These are phyloP conservation scores for Acrocera orbiculus DNA, from an alignment of 2,888 invertebrate genomes.

Conservation along the genomic window DNA sequence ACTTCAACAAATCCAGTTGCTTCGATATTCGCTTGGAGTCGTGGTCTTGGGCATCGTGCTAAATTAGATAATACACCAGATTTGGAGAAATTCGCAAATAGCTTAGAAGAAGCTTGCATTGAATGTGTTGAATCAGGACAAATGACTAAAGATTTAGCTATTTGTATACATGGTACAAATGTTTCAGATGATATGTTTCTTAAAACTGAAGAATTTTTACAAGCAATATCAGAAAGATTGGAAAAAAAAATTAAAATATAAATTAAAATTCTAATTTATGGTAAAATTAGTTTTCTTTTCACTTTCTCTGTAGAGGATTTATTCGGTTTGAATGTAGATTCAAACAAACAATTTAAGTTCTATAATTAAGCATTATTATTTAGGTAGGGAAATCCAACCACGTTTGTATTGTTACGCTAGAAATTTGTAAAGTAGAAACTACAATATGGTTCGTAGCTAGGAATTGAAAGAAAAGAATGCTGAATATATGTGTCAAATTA, in stretches of 20 bases:
- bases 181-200: constrained; percentile 69
- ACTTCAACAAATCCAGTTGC: constrained; percentile 86
- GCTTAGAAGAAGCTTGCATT: constrained; percentile 66
- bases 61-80: constrained; percentile 62
- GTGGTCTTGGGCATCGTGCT: constrained; percentile 67
- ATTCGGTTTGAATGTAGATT: too few relatives aligned
- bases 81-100: constrained; percentile 47
- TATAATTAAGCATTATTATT: too few relatives aligned
- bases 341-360: too few relatives aligned
- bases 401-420: too few relatives aligned
- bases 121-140: constrained; percentile 66
- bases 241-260: constrained; percentile 31
- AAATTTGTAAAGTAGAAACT: too few relatives aligned
- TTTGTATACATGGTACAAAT: constrained; percentile 69
- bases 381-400: too few relatives aligned
- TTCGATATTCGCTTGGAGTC: constrained; percentile 82
- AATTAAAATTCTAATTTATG: too few relatives aligned
- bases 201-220: constrained; percentile 71
- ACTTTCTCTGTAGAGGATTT: too few relatives aligned
- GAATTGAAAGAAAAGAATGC: too few relatives aligned
- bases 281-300: too few relatives aligned
- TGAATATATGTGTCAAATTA: too few relatives aligned
- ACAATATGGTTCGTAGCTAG: too few relatives aligned
- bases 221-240: constrained; percentile 58
- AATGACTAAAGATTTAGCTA: constrained; percentile 78